Evolutionary conservation across 2,888 invertebrate genomes (phyloP).

Genomic region (Neoitamus cyanurus): DNA sequence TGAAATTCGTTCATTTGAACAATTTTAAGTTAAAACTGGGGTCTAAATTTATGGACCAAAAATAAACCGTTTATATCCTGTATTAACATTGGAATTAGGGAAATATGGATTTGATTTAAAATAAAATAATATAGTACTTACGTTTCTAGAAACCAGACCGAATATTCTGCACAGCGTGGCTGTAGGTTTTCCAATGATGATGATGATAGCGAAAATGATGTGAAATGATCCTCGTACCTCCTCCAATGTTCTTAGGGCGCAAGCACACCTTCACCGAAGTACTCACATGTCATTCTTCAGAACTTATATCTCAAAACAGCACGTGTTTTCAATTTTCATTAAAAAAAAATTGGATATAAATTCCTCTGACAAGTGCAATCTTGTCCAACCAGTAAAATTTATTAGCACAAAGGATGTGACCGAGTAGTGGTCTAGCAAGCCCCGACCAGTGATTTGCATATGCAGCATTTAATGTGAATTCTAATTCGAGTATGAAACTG

Average conservation of each 20-base stretch:
- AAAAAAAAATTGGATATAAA: background rate
- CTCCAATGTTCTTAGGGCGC: background rate
- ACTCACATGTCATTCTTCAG: background rate
- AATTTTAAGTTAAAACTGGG: no score
- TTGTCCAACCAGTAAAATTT: constrained; percentile 15
- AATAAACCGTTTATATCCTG: no score
- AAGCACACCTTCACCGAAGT: background rate
- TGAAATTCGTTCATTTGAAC: no score
- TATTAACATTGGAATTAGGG: no score
- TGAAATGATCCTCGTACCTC: background rate
- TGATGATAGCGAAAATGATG: background rate
- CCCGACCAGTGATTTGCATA: background rate
- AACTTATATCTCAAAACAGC: background rate
- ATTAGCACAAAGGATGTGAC: background rate
- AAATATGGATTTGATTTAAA: background rate
- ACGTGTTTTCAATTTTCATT: background rate
- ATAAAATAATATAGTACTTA: background rate
- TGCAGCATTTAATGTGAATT: constrained; percentile 6
- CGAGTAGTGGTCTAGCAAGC: background rate
- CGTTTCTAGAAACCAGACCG: constrained; percentile 1
- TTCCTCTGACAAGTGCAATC: background rate
- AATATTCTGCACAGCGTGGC: constrained; percentile 6
- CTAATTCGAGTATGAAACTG: background rate
- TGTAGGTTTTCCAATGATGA: background rate
- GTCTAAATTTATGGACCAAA: no score